Evolutionary conservation across 2,797 vertebrate genomes (phyloP).

Genomic region (Rhadinocentrus ornatus): DNA sequence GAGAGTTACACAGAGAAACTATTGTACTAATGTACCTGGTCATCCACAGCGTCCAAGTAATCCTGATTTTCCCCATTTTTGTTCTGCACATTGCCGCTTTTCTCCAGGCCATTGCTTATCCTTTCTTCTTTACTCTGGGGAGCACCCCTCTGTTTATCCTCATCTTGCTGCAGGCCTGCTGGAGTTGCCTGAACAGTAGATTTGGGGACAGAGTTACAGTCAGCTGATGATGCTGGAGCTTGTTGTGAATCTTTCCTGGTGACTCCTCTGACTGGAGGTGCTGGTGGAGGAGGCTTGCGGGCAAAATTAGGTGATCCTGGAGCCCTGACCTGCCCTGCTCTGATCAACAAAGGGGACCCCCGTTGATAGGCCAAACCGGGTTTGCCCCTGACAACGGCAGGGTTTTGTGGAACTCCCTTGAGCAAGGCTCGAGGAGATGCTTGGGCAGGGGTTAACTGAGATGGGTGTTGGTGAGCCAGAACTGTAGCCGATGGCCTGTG

Average conservation of each 20-base stretch:
- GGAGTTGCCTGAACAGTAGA: slow-evolving; percentile 26
- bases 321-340: slow-evolving; percentile 72
- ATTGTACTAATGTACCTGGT: slow-evolving; percentile 72
- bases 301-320: slow-evolving; percentile 80
- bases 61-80: slow-evolving; percentile 62
- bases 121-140: slow-evolving; percentile 48
- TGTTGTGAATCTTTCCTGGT: slow-evolving; percentile 79
- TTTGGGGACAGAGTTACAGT: slow-evolving; percentile 40
- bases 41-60: slow-evolving; percentile 55
- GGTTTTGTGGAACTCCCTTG: slow-evolving; percentile 65
- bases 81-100: slow-evolving; percentile 49
- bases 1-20: neutral
- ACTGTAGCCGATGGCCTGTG: slow-evolving; percentile 66
- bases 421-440: slow-evolving; percentile 69
- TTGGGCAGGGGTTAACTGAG: slow-evolving; percentile 57
- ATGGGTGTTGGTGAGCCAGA: slow-evolving; percentile 76
- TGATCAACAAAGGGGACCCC: slow-evolving; percentile 79
- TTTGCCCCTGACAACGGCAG: slow-evolving; percentile 70
- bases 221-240: neutral
- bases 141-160: slow-evolving; percentile 44
- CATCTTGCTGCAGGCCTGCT: slow-evolving; percentile 43
- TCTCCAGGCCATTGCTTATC: slow-evolving; percentile 56
- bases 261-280: slow-evolving; percentile 84
- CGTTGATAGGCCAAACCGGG: slow-evolving; percentile 61
- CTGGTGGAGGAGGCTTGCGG: slow-evolving; percentile 84